Conservation (phyloP, 1,140 invertebrate species). For the Cydia fagiglandana region DNA sequence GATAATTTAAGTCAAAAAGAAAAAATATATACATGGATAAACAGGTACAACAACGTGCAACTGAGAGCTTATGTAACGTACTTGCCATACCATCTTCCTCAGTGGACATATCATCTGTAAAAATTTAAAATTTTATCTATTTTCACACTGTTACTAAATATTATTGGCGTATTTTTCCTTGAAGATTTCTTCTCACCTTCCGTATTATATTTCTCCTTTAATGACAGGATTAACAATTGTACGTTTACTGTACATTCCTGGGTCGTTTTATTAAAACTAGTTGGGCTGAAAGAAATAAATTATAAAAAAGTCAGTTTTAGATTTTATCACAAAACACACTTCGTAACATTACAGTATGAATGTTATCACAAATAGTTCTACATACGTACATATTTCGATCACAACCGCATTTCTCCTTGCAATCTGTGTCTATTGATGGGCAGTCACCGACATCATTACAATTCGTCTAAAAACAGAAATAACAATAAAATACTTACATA, state of each 20-base stretch:
- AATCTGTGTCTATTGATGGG: slow-evolving; percentile 34
- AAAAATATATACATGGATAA: background rate
- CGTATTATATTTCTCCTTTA: slow-evolving; percentile 51
- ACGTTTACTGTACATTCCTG: slow-evolving; percentile 51
- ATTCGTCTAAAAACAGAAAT: slow-evolving; percentile 8
- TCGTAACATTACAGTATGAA: too few relatives aligned
- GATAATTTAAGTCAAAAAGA: background rate
- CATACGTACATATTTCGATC: slow-evolving; percentile 21
- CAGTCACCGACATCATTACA: slow-evolving; percentile 57
- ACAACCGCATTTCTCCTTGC: slow-evolving; percentile 37
- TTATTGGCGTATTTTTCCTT: too few relatives aligned
- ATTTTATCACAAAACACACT: too few relatives aligned
- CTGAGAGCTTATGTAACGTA: slow-evolving; percentile 8
- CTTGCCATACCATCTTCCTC: slow-evolving; percentile 3
- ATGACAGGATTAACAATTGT: slow-evolving; percentile 42
- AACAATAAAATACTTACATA: background rate
- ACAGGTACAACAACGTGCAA: background rate
- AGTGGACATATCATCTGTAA: slow-evolving; percentile 8
- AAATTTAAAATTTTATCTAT: background rate
- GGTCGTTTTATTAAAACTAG: slow-evolving; percentile 48
- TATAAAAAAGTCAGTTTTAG: background rate
- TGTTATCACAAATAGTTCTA: too few relatives aligned
- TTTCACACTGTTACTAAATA: background rate
- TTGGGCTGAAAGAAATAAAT: slow-evolving; percentile 41
- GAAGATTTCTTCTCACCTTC: slow-evolving; percentile 41